Evolutionary conservation across 2,113 vertebrate genomes (phyloP).

Genomic region (Pelecanus crispus): DNA sequence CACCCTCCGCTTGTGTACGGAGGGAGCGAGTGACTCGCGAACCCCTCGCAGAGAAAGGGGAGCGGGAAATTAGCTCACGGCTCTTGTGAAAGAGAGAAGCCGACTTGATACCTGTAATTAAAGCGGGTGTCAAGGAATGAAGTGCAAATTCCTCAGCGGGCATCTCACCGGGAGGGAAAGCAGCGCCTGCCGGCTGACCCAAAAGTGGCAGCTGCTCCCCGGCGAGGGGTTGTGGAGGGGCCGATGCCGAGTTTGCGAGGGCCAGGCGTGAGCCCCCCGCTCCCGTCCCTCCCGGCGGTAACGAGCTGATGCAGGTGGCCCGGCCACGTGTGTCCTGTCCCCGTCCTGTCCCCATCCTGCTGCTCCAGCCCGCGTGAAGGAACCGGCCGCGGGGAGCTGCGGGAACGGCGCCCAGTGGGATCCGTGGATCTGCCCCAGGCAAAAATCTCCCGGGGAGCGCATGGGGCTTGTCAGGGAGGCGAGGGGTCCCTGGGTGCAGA

Average conservation of each 20-base stretch:
- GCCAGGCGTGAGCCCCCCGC: background rate
- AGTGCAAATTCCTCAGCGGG: constrained; percentile 23
- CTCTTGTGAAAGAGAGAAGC: constrained; percentile 41
- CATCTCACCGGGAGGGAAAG: background rate
- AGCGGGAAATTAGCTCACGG: background rate
- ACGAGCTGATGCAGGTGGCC: background rate
- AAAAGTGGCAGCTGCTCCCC: background rate
- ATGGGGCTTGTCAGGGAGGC: rapidly evolving
- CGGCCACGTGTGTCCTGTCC: background rate
- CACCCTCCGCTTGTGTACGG: rapidly evolving
- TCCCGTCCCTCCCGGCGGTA: rapidly evolving
- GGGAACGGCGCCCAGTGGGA: background rate
- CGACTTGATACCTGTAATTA: constrained; percentile 8
- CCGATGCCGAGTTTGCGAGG: rapidly evolving
- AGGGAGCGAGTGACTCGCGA: background rate
- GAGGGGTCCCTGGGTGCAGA: background rate
- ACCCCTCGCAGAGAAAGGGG: background rate
- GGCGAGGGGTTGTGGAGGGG: background rate
- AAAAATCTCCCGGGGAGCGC: background rate
- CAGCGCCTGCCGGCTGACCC: background rate
- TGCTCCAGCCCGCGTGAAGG: background rate
- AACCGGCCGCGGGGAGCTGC: rapidly evolving
- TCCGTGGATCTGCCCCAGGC: background rate
- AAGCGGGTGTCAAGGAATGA: constrained; percentile 34
- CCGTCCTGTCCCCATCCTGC: background rate